Evolutionary conservation across 2,888 invertebrate species (phyloP), one percentile per base, ranked within the genome.

Genomic region (Alloscopus bannaensis): DNA sequence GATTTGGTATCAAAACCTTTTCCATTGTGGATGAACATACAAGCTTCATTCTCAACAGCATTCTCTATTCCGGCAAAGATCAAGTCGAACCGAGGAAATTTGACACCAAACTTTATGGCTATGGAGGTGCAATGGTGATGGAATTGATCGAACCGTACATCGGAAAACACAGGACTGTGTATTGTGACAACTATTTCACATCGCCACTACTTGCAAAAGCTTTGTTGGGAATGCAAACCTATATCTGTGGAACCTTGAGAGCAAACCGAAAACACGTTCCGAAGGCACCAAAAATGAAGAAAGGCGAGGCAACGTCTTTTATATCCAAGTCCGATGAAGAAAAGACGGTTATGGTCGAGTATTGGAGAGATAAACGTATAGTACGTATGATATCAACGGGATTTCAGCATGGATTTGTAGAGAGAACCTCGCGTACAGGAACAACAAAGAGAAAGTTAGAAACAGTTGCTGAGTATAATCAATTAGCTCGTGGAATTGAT

Each of bases 1-100:
- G 83, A 13, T 84, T 84, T 52, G 83, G 81, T 20, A 45, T 83
- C 0, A 84, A 83, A 78, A 47, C 68, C 31, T 82, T 66, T 45
- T 64, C 76, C n/a, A 8, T 76, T 0, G 75, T 69, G 8, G 79
- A 84, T 31, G 66, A 52, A 11, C 28, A 42, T 18, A 80, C 81
- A 13, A 73, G 66, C 28, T 84, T 80, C 57, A 59, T 77, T 8
- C 45, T 70, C n/a, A 40, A 69, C 31, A 31, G 55, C 1, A 59
- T 60, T 26, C 64, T 81, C 16, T 81, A 77, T 16, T 31, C 3
- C 18, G 77, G 77, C 18, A 60, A 69, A 13, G 69, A 47, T 71
- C 64, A 45, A 31, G 75, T 31, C 42, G 59, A 59, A 20, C 4
- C 0, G n/a, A 45, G 29, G 20, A 60, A 40, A 20, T 57, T 20